phyloP scores from a whole-genome alignment of 2,888 invertebrate species.

The Cheilosia scutellata region DNA sequence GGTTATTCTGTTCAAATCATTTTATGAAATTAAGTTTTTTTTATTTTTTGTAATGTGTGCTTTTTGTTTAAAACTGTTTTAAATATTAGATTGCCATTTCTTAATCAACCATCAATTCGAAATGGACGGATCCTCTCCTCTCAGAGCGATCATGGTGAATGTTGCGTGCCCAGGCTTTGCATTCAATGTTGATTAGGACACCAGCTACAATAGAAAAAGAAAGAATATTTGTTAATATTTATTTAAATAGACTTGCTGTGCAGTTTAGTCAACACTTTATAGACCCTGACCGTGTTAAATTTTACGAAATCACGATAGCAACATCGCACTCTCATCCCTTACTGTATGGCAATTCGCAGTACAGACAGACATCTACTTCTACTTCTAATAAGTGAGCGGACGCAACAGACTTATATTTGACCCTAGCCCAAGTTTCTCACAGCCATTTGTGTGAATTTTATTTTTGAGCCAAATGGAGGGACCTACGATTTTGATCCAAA shows the following conservation, averaged over 20 bases:
- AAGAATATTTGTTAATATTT: neutral
- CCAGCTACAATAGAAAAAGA: conserved; percentile 86
- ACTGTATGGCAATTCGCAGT: too few relatives aligned
- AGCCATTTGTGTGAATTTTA: too few relatives aligned
- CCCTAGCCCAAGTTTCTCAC: too few relatives aligned
- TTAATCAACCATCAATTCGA: conserved; percentile 97
- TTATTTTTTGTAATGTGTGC: conserved; percentile 59
- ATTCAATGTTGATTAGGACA: conserved; percentile 96
- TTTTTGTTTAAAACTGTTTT: conserved; percentile 66
- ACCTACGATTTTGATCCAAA: too few relatives aligned
- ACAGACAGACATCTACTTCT: too few relatives aligned
- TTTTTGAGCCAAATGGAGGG: too few relatives aligned
- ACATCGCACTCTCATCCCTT: too few relatives aligned
- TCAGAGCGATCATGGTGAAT: conserved; percentile 94
- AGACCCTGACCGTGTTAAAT: too few relatives aligned
- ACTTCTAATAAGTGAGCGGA: too few relatives aligned
- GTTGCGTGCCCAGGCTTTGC: conserved; percentile 96
- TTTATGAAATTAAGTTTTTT: conserved; percentile 34
- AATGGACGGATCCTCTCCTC: conserved; percentile 96
- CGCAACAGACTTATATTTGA: too few relatives aligned
- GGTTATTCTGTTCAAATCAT: conserved; percentile 52
- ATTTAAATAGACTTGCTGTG: neutral
- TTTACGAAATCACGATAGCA: too few relatives aligned
- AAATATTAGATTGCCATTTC: conserved; percentile 77
- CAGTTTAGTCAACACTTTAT: too few relatives aligned